Conservation (phyloP, 2,113 vertebrate species). For the Alligator sinensis region DNA sequence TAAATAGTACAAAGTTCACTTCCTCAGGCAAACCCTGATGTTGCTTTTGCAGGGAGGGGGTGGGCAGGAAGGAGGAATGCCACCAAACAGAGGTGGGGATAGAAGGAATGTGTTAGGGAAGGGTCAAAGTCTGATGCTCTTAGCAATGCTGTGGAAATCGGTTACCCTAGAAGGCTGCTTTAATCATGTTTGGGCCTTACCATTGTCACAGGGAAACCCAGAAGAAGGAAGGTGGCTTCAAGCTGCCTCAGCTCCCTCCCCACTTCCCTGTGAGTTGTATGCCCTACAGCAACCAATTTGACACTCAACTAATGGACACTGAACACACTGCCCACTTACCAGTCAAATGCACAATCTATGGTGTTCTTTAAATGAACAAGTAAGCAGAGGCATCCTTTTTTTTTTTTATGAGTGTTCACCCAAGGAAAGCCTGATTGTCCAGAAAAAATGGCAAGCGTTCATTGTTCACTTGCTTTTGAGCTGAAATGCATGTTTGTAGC, state of each 20-base stretch:
- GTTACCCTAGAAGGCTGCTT: not conserved
- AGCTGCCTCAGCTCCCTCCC: not conserved
- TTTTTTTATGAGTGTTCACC: not conserved
- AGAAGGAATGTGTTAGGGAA: too few species aligned
- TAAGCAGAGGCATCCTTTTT: not conserved
- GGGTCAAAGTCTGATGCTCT: too few species aligned
- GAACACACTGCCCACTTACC: not conserved
- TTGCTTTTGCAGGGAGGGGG: not conserved
- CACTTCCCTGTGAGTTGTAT: rapidly evolving
- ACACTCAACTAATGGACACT: not conserved
- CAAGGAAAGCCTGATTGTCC: not conserved
- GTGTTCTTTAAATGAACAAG: not conserved
- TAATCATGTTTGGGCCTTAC: too few species aligned
- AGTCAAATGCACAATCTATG: not conserved
- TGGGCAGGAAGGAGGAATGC: rapidly evolving
- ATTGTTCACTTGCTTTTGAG: too few species aligned
- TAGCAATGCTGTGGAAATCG: not conserved
- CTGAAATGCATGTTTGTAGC: too few species aligned
- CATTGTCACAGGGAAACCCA: not conserved
- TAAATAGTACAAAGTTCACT: not conserved
- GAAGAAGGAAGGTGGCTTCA: not conserved
- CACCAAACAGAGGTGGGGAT: too few species aligned
- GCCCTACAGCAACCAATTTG: too few species aligned
- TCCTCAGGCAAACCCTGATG: too few species aligned
- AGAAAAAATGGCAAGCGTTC: not conserved